A percentile compares a stretch with the other conserved stretches of the same genome.
These are phyloP conservation scores for Thermophis baileyi DNA, from an alignment of 2,113 vertebrate species.

Conservation along the genomic window DNA sequence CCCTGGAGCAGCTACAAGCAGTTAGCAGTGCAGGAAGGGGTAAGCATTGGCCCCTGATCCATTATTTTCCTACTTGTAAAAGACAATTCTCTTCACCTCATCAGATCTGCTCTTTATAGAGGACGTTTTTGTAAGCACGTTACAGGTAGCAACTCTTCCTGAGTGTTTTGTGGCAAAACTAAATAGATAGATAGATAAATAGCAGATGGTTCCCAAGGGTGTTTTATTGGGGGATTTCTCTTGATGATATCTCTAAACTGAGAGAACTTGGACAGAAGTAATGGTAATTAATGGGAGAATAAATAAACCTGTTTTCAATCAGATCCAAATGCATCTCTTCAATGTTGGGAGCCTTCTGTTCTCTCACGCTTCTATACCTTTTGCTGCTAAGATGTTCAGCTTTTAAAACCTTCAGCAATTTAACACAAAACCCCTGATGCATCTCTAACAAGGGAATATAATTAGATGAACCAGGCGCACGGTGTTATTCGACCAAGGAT, in stretches of 20 bases:
- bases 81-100: background rate
- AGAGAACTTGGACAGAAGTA: conserved; percentile 6
- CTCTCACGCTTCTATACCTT: conserved; percentile 28
- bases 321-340: conserved; percentile 5
- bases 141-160: background rate
- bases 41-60: background rate
- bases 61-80: background rate
- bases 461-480: conserved; percentile 48
- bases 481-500: conserved; percentile 1
- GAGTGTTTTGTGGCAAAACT: background rate
- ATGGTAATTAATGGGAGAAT: background rate
- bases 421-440: conserved; percentile 39
- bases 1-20: background rate
- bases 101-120: background rate
- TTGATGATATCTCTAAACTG: background rate
- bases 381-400: conserved; percentile 46
- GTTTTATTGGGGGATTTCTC: background rate
- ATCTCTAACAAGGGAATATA: conserved; percentile 52
- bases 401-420: conserved; percentile 50
- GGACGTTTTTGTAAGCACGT: background rate
- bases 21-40: background rate
- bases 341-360: conserved; percentile 36
- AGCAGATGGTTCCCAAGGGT: background rate
- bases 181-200: background rate
- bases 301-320: background rate